Evolutionary conservation across 2,113 vertebrate genomes (phyloP).

Genomic region (Anthoscopus minutus): DNA sequence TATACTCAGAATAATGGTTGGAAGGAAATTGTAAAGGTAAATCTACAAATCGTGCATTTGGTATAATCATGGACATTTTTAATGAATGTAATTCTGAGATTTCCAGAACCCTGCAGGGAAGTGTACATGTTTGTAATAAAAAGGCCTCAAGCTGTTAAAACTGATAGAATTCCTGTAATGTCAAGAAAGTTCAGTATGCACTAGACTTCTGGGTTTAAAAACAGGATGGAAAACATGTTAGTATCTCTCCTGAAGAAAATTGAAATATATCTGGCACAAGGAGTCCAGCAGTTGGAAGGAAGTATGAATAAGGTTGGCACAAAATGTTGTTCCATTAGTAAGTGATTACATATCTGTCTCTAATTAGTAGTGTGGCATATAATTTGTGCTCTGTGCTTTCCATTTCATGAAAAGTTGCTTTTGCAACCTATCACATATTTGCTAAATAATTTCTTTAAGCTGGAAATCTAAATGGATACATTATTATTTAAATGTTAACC

Average conservation of each 20-base stretch:
- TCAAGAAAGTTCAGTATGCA: slow-evolving; percentile 56
- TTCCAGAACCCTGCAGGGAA: slow-evolving; percentile 62
- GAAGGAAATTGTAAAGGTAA: slow-evolving; percentile 41
- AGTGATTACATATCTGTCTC: slow-evolving; percentile 34
- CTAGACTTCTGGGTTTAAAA: slow-evolving; percentile 60
- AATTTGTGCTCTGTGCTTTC: not conserved
- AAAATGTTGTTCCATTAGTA: slow-evolving; percentile 32
- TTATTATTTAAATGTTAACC: slow-evolving; percentile 9
- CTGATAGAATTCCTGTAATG: slow-evolving; percentile 70
- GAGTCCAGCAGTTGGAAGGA: slow-evolving; percentile 45
- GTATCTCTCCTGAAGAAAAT: slow-evolving; percentile 53
- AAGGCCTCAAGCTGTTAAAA: slow-evolving; percentile 71
- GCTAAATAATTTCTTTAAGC: not conserved
- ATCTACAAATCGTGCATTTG: slow-evolving; percentile 31
- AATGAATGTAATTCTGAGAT: slow-evolving; percentile 61
- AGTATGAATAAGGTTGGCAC: slow-evolving; percentile 50
- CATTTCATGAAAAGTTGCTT: slow-evolving; percentile 5
- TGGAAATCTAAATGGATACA: not conserved
- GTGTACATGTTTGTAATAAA: slow-evolving; percentile 57
- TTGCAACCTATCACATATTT: not conserved
- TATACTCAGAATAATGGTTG: slow-evolving; percentile 17
- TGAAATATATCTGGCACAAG: slow-evolving; percentile 52
- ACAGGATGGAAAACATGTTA: slow-evolving; percentile 55
- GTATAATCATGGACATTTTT: slow-evolving; percentile 49
- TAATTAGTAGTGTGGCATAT: slow-evolving; percentile 40